A percentile compares a stretch with the other conserved stretches of the same genome.
phyloP scores from a whole-genome alignment of 2,888 invertebrate species.

The Tipula unca region DNA sequence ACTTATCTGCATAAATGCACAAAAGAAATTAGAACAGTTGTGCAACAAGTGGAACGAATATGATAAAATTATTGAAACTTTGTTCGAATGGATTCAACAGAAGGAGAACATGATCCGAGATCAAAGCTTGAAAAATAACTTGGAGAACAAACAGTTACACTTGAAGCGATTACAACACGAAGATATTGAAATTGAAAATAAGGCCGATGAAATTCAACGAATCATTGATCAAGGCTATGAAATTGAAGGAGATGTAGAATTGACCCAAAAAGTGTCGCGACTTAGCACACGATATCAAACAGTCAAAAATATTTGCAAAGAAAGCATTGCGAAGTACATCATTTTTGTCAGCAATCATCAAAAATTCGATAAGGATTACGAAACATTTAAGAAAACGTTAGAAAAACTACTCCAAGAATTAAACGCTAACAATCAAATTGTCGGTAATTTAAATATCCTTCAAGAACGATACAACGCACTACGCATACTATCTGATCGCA shows the following conservation, averaged over 20 bases:
- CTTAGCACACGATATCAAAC: constrained; percentile 74
- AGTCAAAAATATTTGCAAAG: constrained; percentile 70
- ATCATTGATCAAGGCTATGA: constrained; percentile 60
- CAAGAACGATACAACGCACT: constrained; percentile 76
- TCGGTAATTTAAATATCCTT: constrained; percentile 74
- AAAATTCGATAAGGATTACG: constrained; percentile 65
- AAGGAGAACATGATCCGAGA: constrained; percentile 81
- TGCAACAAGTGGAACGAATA: constrained; percentile 76
- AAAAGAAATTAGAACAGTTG: constrained; percentile 63
- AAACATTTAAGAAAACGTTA: constrained; percentile 66
- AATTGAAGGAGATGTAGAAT: constrained; percentile 65
- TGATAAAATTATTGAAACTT: constrained; percentile 63
- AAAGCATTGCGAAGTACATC: constrained; percentile 73
- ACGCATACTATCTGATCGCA: constrained; percentile 67
- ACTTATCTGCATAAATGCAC: constrained; percentile 58
- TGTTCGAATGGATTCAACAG: constrained; percentile 77
- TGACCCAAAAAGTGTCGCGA: constrained; percentile 65
- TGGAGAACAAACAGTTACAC: constrained; percentile 72
- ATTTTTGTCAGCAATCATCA: constrained; percentile 80
- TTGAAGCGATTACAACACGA: constrained; percentile 65
- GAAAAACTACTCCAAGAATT: constrained; percentile 62
- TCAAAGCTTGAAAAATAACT: constrained; percentile 77
- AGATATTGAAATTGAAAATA: constrained; percentile 59
- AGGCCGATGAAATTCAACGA: constrained; percentile 57
- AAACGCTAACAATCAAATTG: constrained; percentile 64